Percentiles rank a stretch among this genome's conserved stretches.
Evolutionary conservation across 1,140 invertebrate species (phyloP).

Genomic region (Drosophila arawakana): DNA sequence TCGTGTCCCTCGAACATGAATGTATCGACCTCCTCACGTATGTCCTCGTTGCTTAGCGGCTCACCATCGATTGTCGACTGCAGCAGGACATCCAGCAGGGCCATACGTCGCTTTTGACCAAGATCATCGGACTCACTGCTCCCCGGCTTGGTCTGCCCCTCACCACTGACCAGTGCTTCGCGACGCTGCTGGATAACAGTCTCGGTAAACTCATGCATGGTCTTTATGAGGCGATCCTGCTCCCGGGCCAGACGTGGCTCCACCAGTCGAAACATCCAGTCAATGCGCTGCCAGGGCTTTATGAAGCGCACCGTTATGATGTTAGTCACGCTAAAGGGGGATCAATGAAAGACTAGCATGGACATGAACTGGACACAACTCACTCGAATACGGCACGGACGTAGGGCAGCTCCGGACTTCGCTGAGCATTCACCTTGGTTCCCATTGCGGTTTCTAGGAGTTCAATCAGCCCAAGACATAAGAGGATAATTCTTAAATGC

Average conservation of each 20-base stretch:
- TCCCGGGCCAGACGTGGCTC: constrained; percentile 80
- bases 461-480: too few relatives aligned
- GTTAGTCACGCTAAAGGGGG: constrained; percentile 53
- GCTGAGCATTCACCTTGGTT: constrained; percentile 89
- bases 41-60: constrained; percentile 87
- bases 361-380: constrained; percentile 50
- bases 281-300: constrained; percentile 60
- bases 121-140: constrained; percentile 42
- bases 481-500: background rate
- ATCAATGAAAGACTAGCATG: too few relatives aligned
- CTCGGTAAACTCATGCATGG: constrained; percentile 89
- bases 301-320: constrained; percentile 61
- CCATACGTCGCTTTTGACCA: constrained; percentile 86
- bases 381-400: constrained; percentile 88
- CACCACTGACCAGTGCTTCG: constrained; percentile 54
- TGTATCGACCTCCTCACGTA: constrained; percentile 90
- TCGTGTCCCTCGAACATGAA: constrained; percentile 92
- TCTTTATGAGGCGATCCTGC: constrained; percentile 86
- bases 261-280: constrained; percentile 63
- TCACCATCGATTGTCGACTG: constrained; percentile 86
- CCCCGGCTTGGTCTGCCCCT: background rate
- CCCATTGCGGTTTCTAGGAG: constrained; percentile 92
- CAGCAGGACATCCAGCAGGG: constrained; percentile 91
- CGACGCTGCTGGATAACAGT: constrained; percentile 86
- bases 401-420: constrained; percentile 88